These are phyloP conservation scores for Myanophis thanlyinensis DNA, from an alignment of 2,113 vertebrate genomes.

Conservation along the genomic window DNA sequence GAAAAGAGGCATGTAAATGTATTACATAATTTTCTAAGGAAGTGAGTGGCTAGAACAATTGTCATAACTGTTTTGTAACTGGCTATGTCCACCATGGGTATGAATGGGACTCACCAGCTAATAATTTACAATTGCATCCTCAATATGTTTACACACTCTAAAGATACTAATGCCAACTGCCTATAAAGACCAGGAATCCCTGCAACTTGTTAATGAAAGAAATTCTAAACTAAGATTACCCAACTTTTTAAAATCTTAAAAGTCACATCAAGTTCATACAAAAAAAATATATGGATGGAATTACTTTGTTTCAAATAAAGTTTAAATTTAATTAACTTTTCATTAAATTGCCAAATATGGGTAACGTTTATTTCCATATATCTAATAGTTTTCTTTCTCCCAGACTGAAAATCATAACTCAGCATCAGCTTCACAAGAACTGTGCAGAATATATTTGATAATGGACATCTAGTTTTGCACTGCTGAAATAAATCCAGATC, in stretches of 20 bases:
- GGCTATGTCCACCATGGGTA: neutral
- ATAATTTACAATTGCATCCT: neutral
- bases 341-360: neutral
- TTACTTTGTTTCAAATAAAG: neutral
- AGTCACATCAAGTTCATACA: neutral
- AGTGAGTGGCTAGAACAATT: neutral
- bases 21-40: neutral
- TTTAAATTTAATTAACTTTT: neutral
- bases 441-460: neutral
- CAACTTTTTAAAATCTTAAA: neutral
- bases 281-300: neutral
- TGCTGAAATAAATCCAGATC: neutral
- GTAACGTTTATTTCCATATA: neutral
- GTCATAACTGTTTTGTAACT: neutral
- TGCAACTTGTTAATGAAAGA: neutral
- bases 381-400: neutral
- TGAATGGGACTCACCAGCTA: neutral
- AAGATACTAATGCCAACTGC: neutral
- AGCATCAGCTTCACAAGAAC: neutral
- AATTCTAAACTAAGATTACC: neutral
- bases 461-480: neutral
- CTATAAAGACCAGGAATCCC: neutral
- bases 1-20: neutral
- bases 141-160: neutral
- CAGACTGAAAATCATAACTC: neutral